Evolutionary conservation across 1,140 invertebrate species (phyloP), one percentile per base, ranked within the genome.

Genomic region (Thalassaphorura encarpata): DNA sequence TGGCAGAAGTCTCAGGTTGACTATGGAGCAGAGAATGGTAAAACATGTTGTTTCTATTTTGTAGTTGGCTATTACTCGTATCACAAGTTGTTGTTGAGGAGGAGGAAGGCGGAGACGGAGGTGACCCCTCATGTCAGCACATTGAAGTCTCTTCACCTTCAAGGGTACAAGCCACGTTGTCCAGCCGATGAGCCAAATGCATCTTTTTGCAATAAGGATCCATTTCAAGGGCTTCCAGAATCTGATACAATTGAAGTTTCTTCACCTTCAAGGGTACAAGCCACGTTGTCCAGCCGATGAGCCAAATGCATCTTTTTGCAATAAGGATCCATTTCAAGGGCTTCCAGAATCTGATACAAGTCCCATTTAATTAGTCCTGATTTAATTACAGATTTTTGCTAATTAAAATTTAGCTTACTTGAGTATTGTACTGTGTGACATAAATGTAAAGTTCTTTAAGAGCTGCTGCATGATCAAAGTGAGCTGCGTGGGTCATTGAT

Each of bases 371-470:
- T n/a, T n/a, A n/a, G n/a, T n/a, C n/a, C n/a, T n/a, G n/a, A n/a
- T n/a, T n/a, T n/a, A n/a, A n/a, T n/a, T n/a, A n/a, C 23, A 33
- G 31, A 42, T 15, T 8, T 11, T 28, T 43, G 28, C 28, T 39
- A n/a, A 52, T 53, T 28, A 40, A 31, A 51, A 48, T 26, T 26
- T 18, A 29, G 41, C 76, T 80, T 75, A 93, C 88, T 78, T 86
- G 84, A 73, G 89, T 87, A 74, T 85, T 84, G 74, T 94, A 94
- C 76, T 91, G 92, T 67, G 84, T 87, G 67, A 92, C 87, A 73
- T 94, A 94, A 69, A 92, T 90, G 70, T 92, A 93, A 52, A 94
- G 78, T 73, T 94, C 89, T 75, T 93, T 92, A 58, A 94, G 78
- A 63, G 90, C 90, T 60, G 87, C 86, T 57, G 91, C 78, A 57